A percentile compares a stretch with the other conserved stretches of the same genome.
Evolutionary conservation across 2,888 invertebrate genomes (phyloP).

Genomic region (Mythimna lalbum): DNA sequence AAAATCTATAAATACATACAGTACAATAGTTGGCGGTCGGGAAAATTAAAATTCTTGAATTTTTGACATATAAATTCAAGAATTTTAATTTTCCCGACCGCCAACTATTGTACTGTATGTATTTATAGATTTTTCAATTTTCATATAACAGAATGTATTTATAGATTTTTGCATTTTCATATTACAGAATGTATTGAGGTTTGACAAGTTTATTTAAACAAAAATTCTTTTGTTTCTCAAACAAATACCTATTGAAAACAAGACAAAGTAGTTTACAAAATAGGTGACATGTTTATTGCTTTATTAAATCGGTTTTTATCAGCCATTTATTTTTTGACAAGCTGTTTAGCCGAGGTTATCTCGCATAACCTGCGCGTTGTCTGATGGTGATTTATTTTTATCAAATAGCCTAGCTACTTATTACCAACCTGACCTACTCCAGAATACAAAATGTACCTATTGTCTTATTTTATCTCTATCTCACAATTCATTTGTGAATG

Average conservation of each 20-base stretch:
- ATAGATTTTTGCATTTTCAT: not conserved
- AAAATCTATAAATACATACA: not conserved
- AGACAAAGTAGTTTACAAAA: constrained; percentile 2
- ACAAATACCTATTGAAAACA: constrained; percentile 1
- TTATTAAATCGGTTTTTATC: not conserved
- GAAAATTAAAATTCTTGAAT: not conserved
- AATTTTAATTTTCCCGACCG: not conserved
- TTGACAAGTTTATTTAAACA: constrained; percentile 17
- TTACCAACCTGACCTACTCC: no score
- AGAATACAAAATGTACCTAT: no score
- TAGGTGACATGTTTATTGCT: not conserved
- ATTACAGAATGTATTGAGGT: not conserved
- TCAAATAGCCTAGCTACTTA: not conserved
- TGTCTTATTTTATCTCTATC: no score
- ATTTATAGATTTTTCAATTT: not conserved
- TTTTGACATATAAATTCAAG: no score
- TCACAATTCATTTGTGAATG: no score
- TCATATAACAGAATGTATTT: no score
- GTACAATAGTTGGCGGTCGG: not conserved
- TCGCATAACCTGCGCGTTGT: not conserved
- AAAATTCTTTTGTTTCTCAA: not conserved
- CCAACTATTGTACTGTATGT: not conserved
- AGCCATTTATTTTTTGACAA: not conserved
- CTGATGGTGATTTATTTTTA: not conserved
- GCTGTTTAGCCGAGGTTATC: not conserved